phyloP scores from a whole-genome alignment of 2,888 invertebrate genomes.

The Scelioninae gen. 1 region DNA sequence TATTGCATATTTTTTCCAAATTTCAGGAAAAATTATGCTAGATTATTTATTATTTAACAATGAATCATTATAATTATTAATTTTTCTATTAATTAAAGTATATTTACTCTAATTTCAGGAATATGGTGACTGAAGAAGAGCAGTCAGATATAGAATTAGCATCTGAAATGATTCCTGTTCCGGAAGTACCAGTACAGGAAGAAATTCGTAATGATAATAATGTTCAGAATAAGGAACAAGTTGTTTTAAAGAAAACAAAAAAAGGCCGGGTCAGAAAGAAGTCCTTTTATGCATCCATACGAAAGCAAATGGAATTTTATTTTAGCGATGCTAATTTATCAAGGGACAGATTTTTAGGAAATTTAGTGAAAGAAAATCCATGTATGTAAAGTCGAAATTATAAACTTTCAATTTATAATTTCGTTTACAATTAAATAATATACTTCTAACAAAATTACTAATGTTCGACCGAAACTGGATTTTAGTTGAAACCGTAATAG shows the following conservation, averaged over 20 bases:
- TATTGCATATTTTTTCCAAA: too few species aligned
- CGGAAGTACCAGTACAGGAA: slow-evolving; percentile 74
- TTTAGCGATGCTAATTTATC: slow-evolving; percentile 96
- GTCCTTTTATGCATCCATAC: slow-evolving; percentile 89
- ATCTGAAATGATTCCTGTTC: slow-evolving; percentile 81
- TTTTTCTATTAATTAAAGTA: background rate
- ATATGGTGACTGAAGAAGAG: slow-evolving; percentile 82
- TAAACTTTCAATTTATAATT: background rate
- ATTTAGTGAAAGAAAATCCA: slow-evolving; percentile 88
- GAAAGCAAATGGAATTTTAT: slow-evolving; percentile 97
- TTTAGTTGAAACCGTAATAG: too few species aligned
- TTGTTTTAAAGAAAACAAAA: slow-evolving; percentile 79
- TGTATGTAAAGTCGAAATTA: too few species aligned
- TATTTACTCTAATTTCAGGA: slow-evolving; percentile 32
- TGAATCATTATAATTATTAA: background rate
- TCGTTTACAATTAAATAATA: too few species aligned
- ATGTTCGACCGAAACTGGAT: too few species aligned
- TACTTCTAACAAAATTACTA: too few species aligned
- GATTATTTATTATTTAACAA: too few species aligned
- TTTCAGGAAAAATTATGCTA: too few species aligned
- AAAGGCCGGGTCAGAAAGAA: slow-evolving; percentile 90
- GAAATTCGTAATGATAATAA: slow-evolving; percentile 27
- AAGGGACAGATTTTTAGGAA: slow-evolving; percentile 93
- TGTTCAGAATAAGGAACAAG: background rate
- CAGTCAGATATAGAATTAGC: slow-evolving; percentile 79